These are phyloP conservation scores for Cryptophagus acutangulus DNA, from an alignment of 2,888 invertebrate genomes.

Conservation along the genomic window DNA sequence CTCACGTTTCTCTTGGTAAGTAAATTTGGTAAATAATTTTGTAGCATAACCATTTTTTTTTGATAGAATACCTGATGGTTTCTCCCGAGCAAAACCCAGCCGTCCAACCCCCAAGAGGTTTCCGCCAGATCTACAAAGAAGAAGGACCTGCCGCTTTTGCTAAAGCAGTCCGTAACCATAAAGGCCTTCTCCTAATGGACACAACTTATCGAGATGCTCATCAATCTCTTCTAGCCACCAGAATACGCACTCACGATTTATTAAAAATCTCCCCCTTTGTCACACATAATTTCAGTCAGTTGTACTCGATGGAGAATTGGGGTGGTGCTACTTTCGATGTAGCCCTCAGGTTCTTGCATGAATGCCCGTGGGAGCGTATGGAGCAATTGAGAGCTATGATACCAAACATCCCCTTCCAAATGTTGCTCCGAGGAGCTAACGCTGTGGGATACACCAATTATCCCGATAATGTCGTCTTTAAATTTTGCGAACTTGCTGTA, in stretches of 20 bases:
- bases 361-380: constrained; percentile 98
- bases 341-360: constrained; percentile 91
- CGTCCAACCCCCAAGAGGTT: constrained; percentile 73
- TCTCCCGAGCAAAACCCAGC: constrained; percentile 39
- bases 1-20: constrained; percentile 71
- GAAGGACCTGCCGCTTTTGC: constrained; percentile 96
- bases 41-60: constrained; percentile 29
- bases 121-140: constrained; percentile 76
- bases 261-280: constrained; percentile 90
- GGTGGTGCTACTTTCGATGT: constrained; percentile 99
- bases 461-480: constrained; percentile 96
- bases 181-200: constrained; percentile 91
- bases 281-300: constrained; percentile 81
- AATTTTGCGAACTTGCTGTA: constrained; percentile 94
- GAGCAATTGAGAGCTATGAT: constrained; percentile 86
- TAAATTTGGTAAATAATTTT: constrained; percentile 18
- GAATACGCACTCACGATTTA: constrained; percentile 90
- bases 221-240: constrained; percentile 92
- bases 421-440: constrained; percentile 96
- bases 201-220: constrained; percentile 98
- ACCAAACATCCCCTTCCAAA: constrained; percentile 99
- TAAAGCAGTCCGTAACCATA: constrained; percentile 81
- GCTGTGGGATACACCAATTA: constrained; percentile 99
- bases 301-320: constrained; percentile 96
- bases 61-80: constrained; percentile 44